phyloP scores from a whole-genome alignment of 2,113 vertebrate species.

The Chunga burmeisteri region DNA sequence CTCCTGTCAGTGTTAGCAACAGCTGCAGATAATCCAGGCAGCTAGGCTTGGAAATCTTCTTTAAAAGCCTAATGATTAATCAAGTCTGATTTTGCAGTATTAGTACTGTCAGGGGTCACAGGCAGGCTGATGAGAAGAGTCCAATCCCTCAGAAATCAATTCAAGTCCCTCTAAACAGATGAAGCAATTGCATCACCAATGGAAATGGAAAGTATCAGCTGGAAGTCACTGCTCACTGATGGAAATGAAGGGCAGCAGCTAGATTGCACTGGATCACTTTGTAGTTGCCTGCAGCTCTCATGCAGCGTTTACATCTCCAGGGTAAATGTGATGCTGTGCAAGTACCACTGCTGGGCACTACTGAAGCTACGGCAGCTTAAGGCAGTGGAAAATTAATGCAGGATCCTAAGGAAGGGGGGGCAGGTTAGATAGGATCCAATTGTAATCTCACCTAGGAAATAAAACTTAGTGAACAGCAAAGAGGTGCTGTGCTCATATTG shows the following conservation, averaged over 20 bases:
- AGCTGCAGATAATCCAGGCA: slow-evolving; percentile 20
- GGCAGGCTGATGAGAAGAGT: slow-evolving; percentile 38
- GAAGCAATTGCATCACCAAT: background rate
- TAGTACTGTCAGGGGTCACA: slow-evolving; percentile 11
- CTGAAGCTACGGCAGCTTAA: background rate
- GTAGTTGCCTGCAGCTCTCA: background rate
- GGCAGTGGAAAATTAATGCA: background rate
- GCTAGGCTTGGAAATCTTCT: slow-evolving; percentile 35
- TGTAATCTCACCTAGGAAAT: background rate
- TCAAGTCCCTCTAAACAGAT: slow-evolving; percentile 14
- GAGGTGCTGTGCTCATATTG: accelerated
- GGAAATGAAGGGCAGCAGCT: background rate
- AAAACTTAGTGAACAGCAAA: background rate
- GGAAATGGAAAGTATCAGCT: background rate
- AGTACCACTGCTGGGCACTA: background rate
- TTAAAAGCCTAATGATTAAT: slow-evolving; percentile 66
- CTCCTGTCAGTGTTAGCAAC: background rate
- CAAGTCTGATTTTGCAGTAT: slow-evolving; percentile 20
- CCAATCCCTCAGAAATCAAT: slow-evolving; percentile 53
- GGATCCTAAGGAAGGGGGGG: background rate
- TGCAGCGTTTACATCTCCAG: background rate
- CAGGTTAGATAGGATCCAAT: background rate
- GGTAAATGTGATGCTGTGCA: background rate
- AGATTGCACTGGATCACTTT: background rate
- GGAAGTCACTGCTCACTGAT: background rate